Percentiles rank a stretch among this genome's conserved stretches.
These are phyloP conservation scores for Mormoops blainvillei DNA, from an alignment of 2,113 vertebrate species.

Conservation along the genomic window DNA sequence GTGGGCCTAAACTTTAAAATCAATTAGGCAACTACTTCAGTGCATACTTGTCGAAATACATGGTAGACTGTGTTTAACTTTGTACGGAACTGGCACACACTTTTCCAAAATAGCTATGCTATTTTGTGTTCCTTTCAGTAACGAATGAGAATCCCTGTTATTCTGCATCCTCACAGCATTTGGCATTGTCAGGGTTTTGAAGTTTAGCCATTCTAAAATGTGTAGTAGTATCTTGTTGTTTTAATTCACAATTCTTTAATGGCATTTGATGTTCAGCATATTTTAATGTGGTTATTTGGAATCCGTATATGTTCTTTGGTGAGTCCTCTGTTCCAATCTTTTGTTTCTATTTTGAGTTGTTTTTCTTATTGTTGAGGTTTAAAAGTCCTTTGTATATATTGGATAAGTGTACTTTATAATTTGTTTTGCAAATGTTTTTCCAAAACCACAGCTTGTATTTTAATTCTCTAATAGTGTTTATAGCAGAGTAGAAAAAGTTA, in stretches of 20 bases:
- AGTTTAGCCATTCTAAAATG: neutral
- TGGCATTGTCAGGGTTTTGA: neutral
- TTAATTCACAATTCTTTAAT: neutral
- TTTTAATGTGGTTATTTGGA: neutral
- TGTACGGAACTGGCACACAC: neutral
- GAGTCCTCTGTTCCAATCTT: neutral
- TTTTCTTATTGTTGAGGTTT: neutral
- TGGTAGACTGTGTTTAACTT: neutral
- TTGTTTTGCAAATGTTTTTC: neutral
- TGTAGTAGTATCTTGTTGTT: neutral
- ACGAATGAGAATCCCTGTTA: neutral
- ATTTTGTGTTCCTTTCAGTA: neutral
- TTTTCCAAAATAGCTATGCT: neutral
- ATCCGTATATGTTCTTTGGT: neutral
- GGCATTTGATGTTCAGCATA: neutral
- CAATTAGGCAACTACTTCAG: neutral
- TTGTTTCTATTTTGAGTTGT: neutral
- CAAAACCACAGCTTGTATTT: neutral
- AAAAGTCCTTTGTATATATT: neutral
- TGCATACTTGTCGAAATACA: neutral
- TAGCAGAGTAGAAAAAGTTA: neutral
- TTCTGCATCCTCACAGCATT: neutral
- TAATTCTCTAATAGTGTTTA: neutral
- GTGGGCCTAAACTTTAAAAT: neutral
- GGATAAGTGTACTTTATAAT: neutral